These are phyloP conservation scores for Oryzias woworae DNA, from an alignment of 2,113 vertebrate genomes.

Conservation along the genomic window DNA sequence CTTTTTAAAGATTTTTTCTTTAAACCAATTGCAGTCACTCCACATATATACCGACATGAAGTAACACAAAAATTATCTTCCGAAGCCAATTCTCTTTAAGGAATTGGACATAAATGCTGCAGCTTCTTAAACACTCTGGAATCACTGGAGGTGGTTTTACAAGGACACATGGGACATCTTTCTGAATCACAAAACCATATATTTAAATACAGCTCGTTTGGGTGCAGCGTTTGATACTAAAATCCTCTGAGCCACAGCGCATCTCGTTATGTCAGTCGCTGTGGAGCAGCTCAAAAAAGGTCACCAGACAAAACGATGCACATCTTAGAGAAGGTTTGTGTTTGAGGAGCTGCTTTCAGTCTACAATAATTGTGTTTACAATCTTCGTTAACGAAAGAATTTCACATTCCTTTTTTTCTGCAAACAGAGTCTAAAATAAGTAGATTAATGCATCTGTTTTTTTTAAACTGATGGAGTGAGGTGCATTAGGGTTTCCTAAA, in stretches of 20 bases:
- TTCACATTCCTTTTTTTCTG: too few relatives aligned
- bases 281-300: conserved; percentile 46
- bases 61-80: too few relatives aligned
- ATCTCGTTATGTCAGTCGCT: conserved; percentile 41
- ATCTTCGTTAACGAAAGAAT: background rate
- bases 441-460: too few relatives aligned
- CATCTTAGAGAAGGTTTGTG: conserved; percentile 9
- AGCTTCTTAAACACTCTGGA: conserved; percentile 27
- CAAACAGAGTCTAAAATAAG: too few relatives aligned
- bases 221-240: conserved; percentile 42
- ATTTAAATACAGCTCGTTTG: conserved; percentile 31
- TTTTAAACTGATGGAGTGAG: too few relatives aligned
- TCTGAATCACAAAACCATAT: background rate
- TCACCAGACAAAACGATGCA: conserved; percentile 38
- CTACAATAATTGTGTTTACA: background rate
- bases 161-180: conserved; percentile 19
- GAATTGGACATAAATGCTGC: conserved; percentile 21
- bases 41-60: too few relatives aligned
- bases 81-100: too few relatives aligned
- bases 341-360: background rate
- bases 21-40: too few relatives aligned
- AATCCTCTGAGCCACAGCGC: conserved; percentile 20
- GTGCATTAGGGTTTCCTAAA: too few relatives aligned
- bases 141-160: conserved; percentile 30
- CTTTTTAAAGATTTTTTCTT: too few relatives aligned